Evolutionary conservation across 2,888 invertebrate species (phyloP).

Genomic region (Drosophila kuntzei): DNA sequence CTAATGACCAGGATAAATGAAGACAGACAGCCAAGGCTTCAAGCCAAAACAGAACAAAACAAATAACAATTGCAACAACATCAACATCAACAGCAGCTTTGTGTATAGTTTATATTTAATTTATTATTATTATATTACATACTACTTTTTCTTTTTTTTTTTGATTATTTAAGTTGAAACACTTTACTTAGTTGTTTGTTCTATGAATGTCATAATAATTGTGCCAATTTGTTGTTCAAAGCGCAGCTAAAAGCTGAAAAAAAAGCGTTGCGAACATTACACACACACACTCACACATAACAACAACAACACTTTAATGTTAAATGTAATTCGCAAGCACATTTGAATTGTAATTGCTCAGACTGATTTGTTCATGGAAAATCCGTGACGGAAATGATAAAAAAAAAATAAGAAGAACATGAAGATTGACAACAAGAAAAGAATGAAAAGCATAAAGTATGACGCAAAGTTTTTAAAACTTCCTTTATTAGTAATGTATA

Average conservation of each 20-base stretch:
- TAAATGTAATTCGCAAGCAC: slow-evolving; percentile 42
- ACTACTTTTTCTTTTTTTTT: background rate
- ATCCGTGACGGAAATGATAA: slow-evolving; percentile 32
- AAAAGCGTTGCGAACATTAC: slow-evolving; percentile 30
- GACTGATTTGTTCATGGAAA: slow-evolving; percentile 70
- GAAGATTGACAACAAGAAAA: background rate
- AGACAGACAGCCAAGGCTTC: slow-evolving; percentile 2
- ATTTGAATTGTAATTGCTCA: slow-evolving; percentile 78
- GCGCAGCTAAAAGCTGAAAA: slow-evolving; percentile 46
- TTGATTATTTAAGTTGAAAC: background rate
- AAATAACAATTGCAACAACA: background rate
- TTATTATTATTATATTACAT: background rate
- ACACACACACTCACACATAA: background rate
- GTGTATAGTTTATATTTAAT: slow-evolving; percentile 14
- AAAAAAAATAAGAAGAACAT: slow-evolving; percentile 2
- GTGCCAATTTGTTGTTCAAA: slow-evolving; percentile 58
- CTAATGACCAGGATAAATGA: slow-evolving; percentile 59
- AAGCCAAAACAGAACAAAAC: background rate
- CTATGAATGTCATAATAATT: slow-evolving; percentile 38
- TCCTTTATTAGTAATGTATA: slow-evolving; percentile 33
- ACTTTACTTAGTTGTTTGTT: slow-evolving; percentile 16
- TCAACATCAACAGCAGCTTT: slow-evolving; percentile 1
- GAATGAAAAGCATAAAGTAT: slow-evolving; percentile 10
- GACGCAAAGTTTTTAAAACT: slow-evolving; percentile 73
- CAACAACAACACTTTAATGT: slow-evolving; percentile 5